Base-by-base conservation (phyloP, 2,113 vertebrate genomes). In the Oncorhynchus keta region DNA sequence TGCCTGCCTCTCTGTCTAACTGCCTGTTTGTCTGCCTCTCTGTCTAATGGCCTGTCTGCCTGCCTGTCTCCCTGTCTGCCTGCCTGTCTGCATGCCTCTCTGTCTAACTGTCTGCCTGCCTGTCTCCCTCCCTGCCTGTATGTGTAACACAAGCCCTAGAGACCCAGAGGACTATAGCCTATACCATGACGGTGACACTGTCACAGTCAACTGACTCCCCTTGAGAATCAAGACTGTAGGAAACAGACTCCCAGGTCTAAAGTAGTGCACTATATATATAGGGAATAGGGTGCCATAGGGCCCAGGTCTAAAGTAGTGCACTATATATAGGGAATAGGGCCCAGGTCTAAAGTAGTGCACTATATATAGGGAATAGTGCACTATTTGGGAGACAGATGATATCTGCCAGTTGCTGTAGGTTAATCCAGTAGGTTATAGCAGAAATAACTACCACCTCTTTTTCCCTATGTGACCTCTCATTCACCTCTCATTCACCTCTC, bases 131-230 rank as follows among this genome's bases (percentile, higher is more conserved):
- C 70, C 9, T 35, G 67, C 55, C 22, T 22, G 69, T 32, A 62
- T 14, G 1, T 51, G 11, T 22, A 61, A 61, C 59, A 61, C 16
- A 61, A 61, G 18, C 16, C 59, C 20, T 18, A 51, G 49, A 51
- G 49, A 3, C 16, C 28, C 66, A 68, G 30, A 13, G 65, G 16
- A 68, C 12, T 39, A 68, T 72, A 79, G 72, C 35, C 35, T 39
- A 39, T 2, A 9, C 35, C 70, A 20, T 72, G 76, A 83, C 85
- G 81, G 87, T 84, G 87, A 86, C 71, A 59, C 69, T 73, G 80
- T 75, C 81, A 73, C 74, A 77, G 76, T 12, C 80, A 62, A 5
- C 3, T 69, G 28, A 67, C 24, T 67, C 51, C 67, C 48, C 8
- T 78, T 28, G 1, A 0, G 49, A 9, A 24, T 22, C n/a, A 35